These are phyloP conservation scores for Heliconius hortense DNA, from an alignment of 2,888 invertebrate species.

Conservation along the genomic window DNA sequence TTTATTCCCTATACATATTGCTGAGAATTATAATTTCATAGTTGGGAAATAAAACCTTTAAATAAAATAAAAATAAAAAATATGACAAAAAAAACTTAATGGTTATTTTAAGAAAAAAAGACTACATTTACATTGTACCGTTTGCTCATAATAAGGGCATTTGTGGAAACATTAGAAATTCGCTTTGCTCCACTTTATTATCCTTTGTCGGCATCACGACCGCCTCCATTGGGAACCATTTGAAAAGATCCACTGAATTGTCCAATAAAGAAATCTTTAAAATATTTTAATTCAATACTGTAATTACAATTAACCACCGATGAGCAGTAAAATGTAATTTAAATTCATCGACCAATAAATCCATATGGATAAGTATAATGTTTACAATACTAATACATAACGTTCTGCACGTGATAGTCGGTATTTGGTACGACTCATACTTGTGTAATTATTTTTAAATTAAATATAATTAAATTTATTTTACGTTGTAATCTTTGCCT, in stretches of 20 bases:
- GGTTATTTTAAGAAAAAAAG: not conserved
- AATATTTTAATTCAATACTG: not conserved
- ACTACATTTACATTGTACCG: not conserved
- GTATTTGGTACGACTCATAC: not conserved
- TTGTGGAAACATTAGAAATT: constrained; percentile 17
- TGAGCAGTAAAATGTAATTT: not conserved
- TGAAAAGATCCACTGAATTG: not conserved
- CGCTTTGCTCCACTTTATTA: constrained; percentile 9
- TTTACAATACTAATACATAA: not conserved
- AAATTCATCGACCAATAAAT: not conserved
- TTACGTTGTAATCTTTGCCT: too few relatives aligned
- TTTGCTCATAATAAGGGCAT: constrained; percentile 7
- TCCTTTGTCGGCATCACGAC: constrained; percentile 21
- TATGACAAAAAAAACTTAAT: too few relatives aligned
- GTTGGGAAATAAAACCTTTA: too few relatives aligned
- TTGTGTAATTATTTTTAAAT: not conserved
- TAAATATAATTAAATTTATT: too few relatives aligned
- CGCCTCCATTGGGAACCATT: constrained; percentile 16
- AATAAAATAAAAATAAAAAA: too few relatives aligned
- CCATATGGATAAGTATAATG: not conserved
- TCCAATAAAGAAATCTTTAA: not conserved
- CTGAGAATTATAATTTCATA: too few relatives aligned
- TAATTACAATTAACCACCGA: constrained; percentile 1
- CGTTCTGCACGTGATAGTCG: too few relatives aligned
- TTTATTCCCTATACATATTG: too few relatives aligned